Percentiles rank a stretch among this genome's conserved stretches.
phyloP scores from a whole-genome alignment of 2,797 vertebrate genomes.

The Enteromius paludinosus region DNA sequence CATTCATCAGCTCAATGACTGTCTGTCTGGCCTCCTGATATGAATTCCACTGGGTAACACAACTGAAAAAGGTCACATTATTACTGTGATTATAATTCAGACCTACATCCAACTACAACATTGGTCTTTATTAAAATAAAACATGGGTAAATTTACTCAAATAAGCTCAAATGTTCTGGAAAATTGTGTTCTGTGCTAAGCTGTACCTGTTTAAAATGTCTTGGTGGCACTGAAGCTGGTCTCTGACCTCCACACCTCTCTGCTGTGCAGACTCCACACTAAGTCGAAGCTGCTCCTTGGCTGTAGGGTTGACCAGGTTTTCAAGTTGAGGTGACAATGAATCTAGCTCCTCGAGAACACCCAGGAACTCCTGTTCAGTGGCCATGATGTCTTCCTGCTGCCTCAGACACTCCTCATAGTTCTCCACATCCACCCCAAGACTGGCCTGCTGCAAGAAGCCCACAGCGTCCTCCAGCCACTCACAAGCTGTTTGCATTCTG shows the following conservation, averaged over 20 bases:
- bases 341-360: conserved; percentile 83
- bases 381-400: conserved; percentile 88
- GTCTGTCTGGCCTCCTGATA: conserved; percentile 86
- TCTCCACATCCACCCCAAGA: conserved; percentile 91
- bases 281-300: conserved; percentile 83
- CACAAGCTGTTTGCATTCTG: conserved; percentile 86
- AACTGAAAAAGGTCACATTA: conserved; percentile 79
- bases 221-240: conserved; percentile 85
- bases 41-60: conserved; percentile 83
- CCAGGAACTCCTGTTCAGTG: conserved; percentile 86
- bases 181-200: conserved; percentile 30
- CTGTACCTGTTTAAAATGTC: conserved; percentile 80
- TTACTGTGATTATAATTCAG: neutral
- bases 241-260: conserved; percentile 78
- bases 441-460: conserved; percentile 88
- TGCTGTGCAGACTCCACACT: conserved; percentile 83
- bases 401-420: conserved; percentile 88
- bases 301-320: conserved; percentile 81
- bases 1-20: conserved; percentile 89
- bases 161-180: neutral
- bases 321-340: conserved; percentile 82
- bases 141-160: neutral
- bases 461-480: conserved; percentile 95
- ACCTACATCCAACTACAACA: neutral
- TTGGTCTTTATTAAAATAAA: neutral